A percentile compares a stretch with the other conserved stretches of the same genome.
Evolutionary conservation across 2,888 invertebrate species (phyloP).

Genomic region (Mystacides longicornis): DNA sequence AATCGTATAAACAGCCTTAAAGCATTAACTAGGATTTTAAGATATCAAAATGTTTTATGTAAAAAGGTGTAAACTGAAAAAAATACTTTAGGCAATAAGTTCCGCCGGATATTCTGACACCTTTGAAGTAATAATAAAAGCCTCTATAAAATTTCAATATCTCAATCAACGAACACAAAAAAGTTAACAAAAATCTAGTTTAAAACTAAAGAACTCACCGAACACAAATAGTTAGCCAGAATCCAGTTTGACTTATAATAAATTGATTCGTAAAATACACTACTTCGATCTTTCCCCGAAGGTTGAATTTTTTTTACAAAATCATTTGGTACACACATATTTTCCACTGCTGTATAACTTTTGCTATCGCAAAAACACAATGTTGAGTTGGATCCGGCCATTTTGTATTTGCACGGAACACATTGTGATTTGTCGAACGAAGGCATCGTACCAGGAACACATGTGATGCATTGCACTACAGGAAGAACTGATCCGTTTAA

Average conservation of each 20-base stretch:
- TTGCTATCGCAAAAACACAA: constrained; percentile 34
- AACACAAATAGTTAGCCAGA: constrained; percentile 37
- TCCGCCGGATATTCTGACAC: no score
- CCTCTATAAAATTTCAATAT: no score
- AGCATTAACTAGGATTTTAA: no score
- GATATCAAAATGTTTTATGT: no score
- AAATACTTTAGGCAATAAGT: no score
- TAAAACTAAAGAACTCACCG: constrained; percentile 32
- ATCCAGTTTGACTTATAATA: constrained; percentile 32
- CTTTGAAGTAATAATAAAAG: no score
- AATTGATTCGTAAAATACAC: constrained; percentile 22
- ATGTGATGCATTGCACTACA: constrained; percentile 35
- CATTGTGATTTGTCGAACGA: constrained; percentile 35
- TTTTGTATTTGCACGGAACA: constrained; percentile 32
- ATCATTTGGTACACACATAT: constrained; percentile 34
- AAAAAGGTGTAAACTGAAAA: no score
- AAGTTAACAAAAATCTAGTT: no score
- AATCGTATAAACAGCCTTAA: no score
- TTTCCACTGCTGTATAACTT: constrained; percentile 16
- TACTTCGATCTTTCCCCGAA: constrained; percentile 31
- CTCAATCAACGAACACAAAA: no score
- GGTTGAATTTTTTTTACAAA: constrained; percentile 33
- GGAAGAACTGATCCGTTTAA: constrained; percentile 33
- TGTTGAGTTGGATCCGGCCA: constrained; percentile 19
- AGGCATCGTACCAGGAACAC: constrained; percentile 36